Evolutionary conservation across 2,888 invertebrate species (phyloP), one percentile per base, ranked within the genome.

Genomic region (Stratiomys singularior): DNA sequence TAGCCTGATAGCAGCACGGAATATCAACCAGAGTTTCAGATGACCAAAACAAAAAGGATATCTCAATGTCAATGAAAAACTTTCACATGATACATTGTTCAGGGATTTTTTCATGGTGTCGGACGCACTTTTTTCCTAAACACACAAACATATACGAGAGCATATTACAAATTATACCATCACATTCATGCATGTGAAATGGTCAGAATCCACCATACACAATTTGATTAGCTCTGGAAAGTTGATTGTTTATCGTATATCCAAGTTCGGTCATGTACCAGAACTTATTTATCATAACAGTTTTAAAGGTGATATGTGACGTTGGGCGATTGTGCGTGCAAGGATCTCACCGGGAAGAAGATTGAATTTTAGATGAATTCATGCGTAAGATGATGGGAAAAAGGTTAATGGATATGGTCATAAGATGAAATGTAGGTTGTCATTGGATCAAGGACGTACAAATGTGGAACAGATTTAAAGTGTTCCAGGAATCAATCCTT

Each of bases 241-340:
- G 71, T 47, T 71, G 71, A 71, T 71, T 71, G 71, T 71, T 71
- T 71, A 71, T 52, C 52, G 47, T n/a, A 71, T 52, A 47, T 64
- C 27, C 37, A 25, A 71, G 47, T 71, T 71, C 52, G n/a, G 71
- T 71, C 71, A 47, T 71, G 71, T 52, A 71, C 27, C 15, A 25
- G 52, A 71, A 47, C 23, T 71, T 71, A 52, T 71, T 71, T 52
- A 71, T 47, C 71, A 52, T 52, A 71, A 27, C 27, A 27, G 27
- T 25, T 47, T 71, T 71, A 71, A 71, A 71, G 47, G 52, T 47
- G 71, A 71, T 52, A n/a, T 46, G 47, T 47, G 21, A 47, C 47
- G 25, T 47, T 23, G 44, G 15, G 44, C n/a, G 27, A 5, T 46
- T 67, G 52, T 52, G 7, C 52, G 15, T 52, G 52, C 52, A 52